Conservation (phyloP, 1,140 invertebrate genomes). For the Bombus balteatus region DNA sequence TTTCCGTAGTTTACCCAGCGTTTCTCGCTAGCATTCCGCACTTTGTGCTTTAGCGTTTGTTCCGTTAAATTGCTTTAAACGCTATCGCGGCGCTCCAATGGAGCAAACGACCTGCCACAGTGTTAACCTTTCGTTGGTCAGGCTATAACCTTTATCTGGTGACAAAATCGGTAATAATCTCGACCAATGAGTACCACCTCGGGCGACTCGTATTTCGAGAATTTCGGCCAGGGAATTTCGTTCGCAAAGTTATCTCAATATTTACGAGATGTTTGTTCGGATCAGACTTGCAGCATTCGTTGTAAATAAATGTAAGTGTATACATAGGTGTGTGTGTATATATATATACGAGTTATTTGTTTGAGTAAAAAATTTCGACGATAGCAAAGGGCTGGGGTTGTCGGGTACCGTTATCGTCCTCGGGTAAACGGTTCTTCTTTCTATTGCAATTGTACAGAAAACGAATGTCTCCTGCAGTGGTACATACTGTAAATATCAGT, state of each 20-base stretch:
- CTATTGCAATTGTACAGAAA: conserved; percentile 3
- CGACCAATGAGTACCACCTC: background rate
- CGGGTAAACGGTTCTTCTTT: conserved; percentile 27
- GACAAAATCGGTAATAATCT: conserved; percentile 48
- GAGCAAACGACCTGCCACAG: conserved; percentile 49
- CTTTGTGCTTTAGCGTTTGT: conserved; percentile 61
- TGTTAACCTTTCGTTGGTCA: conserved; percentile 53
- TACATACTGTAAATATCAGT: conserved; percentile 65
- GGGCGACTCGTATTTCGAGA: background rate
- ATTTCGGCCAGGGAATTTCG: background rate
- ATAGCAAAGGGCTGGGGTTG: background rate
- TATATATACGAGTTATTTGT: no score
- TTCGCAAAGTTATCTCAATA: background rate
- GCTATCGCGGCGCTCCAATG: conserved; percentile 29
- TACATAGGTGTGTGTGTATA: no score
- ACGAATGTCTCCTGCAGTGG: conserved; percentile 35
- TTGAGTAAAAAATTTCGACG: background rate
- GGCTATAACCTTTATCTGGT: conserved; percentile 45
- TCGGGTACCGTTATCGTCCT: conserved; percentile 13
- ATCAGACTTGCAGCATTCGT: background rate
- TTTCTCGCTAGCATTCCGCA: conserved; percentile 47
- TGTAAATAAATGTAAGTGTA: no score
- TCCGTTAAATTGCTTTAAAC: conserved; percentile 64
- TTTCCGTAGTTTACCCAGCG: conserved; percentile 32
- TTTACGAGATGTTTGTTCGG: background rate